Evolutionary conservation across 2,888 invertebrate genomes (phyloP).

Genomic region (Tortricodes alternella): DNA sequence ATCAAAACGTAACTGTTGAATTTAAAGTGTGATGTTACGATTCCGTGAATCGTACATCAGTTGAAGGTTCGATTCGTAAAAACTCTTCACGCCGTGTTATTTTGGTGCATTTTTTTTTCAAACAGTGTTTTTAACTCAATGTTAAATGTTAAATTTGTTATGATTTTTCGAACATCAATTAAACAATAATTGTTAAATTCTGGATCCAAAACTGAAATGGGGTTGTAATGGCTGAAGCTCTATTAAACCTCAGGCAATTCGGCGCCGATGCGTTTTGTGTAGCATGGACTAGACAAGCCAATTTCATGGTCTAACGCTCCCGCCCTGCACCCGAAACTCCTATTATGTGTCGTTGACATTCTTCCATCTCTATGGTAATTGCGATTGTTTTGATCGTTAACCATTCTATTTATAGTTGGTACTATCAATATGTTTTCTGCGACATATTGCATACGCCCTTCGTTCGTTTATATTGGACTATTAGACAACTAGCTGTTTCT

Average conservation of each 20-base stretch:
- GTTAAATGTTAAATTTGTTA: too few relatives aligned
- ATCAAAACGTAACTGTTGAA: slow-evolving; percentile 8
- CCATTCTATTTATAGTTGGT: too few relatives aligned
- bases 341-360: slow-evolving; percentile 49
- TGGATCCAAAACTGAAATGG: slow-evolving; percentile 30
- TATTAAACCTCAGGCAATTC: slow-evolving; percentile 59
- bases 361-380: slow-evolving; percentile 1
- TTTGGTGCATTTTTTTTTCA: neutral
- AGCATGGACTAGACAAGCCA: slow-evolving; percentile 62
- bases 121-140: too few relatives aligned
- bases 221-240: slow-evolving; percentile 54
- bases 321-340: slow-evolving; percentile 57
- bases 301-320: slow-evolving; percentile 79
- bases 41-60: slow-evolving; percentile 18
- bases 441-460: too few relatives aligned
- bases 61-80: neutral
- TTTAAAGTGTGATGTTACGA: neutral
- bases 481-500: neutral
- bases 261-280: slow-evolving; percentile 63
- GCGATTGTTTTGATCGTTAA: neutral
- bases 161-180: neutral
- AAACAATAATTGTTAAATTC: neutral
- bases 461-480: neutral
- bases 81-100: too few relatives aligned
- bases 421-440: too few relatives aligned